A percentile compares a stretch with the other conserved stretches of the same genome.
Conservation (phyloP, 1,140 invertebrate species). For the Euborellia annulipes region DNA sequence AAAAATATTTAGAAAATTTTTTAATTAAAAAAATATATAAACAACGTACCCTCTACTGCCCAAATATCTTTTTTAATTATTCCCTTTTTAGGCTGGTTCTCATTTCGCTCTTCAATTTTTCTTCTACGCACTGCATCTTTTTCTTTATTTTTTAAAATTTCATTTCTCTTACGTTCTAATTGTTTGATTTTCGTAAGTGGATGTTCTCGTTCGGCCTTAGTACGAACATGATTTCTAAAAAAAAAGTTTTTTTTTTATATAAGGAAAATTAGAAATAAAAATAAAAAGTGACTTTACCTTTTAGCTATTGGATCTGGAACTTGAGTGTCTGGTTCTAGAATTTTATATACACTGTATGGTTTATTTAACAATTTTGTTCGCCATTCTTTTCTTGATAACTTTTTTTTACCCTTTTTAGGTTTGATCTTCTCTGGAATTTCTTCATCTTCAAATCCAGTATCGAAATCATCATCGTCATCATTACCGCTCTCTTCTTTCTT, state of each 20-base stretch:
- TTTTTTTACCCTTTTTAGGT: slow-evolving; percentile 23
- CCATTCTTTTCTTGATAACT: slow-evolving; percentile 9
- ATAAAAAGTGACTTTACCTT: slow-evolving; percentile 27
- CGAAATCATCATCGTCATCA: slow-evolving; percentile 8
- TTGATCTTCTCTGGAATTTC: slow-evolving; percentile 8
- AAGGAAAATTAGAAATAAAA: too few species aligned
- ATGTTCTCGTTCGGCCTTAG: slow-evolving; percentile 33
- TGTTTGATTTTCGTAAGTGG: slow-evolving; percentile 23
- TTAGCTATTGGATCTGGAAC: slow-evolving; percentile 42
- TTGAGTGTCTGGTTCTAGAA: slow-evolving; percentile 32
- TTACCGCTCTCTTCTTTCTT: background rate
- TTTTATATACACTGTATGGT: slow-evolving; percentile 34
- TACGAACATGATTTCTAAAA: slow-evolving; percentile 31
- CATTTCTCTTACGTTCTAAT: slow-evolving; percentile 16
- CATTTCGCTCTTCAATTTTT: slow-evolving; percentile 21
- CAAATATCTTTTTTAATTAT: slow-evolving; percentile 32
- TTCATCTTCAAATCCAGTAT: slow-evolving; percentile 7
- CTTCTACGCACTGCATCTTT: slow-evolving; percentile 25
- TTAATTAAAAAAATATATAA: slow-evolving; percentile 4
- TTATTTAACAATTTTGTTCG: slow-evolving; percentile 19
- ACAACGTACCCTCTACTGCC: slow-evolving; percentile 19
- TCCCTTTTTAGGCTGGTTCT: slow-evolving; percentile 24
- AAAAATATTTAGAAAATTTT: slow-evolving; percentile 5
- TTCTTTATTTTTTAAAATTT: slow-evolving; percentile 28
- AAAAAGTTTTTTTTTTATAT: too few species aligned